Evolutionary conservation across 1,140 invertebrate species (phyloP), one percentile per base, ranked within the genome.

Genomic region (Drosophila yakuba): DNA sequence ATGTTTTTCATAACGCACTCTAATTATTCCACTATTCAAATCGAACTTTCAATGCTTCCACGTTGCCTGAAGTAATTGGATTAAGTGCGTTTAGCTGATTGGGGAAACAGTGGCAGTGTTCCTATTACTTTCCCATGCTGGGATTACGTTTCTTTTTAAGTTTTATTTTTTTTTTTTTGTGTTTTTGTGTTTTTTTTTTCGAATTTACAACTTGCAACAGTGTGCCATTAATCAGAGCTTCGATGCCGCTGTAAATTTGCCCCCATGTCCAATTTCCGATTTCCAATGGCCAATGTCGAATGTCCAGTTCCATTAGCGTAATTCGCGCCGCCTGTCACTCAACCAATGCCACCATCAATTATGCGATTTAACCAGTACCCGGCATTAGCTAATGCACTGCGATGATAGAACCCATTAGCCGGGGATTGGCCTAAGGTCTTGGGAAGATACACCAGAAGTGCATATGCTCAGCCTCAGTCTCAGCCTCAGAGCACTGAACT

Each of bases 311-410:
- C 62, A 61, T 64, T 64, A 47, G 62, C 62, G 41, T 47, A 64
- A 64, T 64, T 64, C 62, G 56, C 62, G 36, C 39, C 57, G 62
- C 57, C 56, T 64, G 62, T 62, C 62, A 64, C 62, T 32, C 12
- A 35, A 17, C 17, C 17, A 17, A 17, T 17, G 1, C 12, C 15
- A 38, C 57, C 63, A 66, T 67, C 62, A 67, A 67, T 67, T 64
- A 64, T 64, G 39, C 61, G 61, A 63, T 60, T 63, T 63, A 63
- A 63, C 57, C 60, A 63, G 55, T 60, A 15, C 15, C 12, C 14
- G 59, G 59, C 59, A 62, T 20, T 62, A 32, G 39, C 61, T 45
- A 64, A 60, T 64, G 39, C 61, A 64, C 41, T 64, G 59, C 63
- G 25, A n/a, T 28, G 60, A 62, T 61, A 32, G 32, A 51, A 66